Evolutionary conservation across 2,888 invertebrate species (phyloP), one percentile per base, ranked within the genome.

Genomic region (Drosophila putrida): DNA sequence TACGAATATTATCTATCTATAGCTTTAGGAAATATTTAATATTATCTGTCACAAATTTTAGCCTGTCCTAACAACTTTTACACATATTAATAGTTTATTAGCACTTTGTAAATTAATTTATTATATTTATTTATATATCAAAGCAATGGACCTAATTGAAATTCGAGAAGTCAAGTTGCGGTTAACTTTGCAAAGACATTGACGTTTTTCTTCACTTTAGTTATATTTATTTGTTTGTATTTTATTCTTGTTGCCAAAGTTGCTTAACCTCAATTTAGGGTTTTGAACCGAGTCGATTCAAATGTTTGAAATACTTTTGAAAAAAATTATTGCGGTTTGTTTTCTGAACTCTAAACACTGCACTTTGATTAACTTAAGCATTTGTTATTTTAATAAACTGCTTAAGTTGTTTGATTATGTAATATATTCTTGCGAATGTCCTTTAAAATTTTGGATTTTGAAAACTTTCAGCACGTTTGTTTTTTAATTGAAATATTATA

Each of bases 181-280:
- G 86, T 88, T 89, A 69, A 35, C 38, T 36, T 59, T 31, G 31
- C 53, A 77, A 83, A 83, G 80, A 68, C 83, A 65, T 82, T 73
- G 71, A 44, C 20, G 44, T 44, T 77, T 66, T 46, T 58, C 28
- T 49, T 15, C 33, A 53, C 33, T 47, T 63, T 44, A 62, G 6
- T 28, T 49, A 41, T 61, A 15, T 51, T 51, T 41, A 66, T 60
- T 59, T 59, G 31, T 51, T 46, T 39, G 43, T 60, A 54, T 57
- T 59, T 65, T 4, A 53, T 64, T 59, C 44, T 66, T 60, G 46
- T 57, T 59, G 55, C 43, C 78, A 73, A 71, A 58, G 72, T 73
- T 71, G 72, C 59, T 77, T 83, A 89, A 77, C 88, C 89, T 84
- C 78, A 78, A 77, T 80, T 75, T 80, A 63, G 74, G 68, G 15